Evolutionary conservation across 2,113 vertebrate genomes (phyloP), one percentile per base, ranked within the genome.

Genomic region (Bolborhynchus lineola): DNA sequence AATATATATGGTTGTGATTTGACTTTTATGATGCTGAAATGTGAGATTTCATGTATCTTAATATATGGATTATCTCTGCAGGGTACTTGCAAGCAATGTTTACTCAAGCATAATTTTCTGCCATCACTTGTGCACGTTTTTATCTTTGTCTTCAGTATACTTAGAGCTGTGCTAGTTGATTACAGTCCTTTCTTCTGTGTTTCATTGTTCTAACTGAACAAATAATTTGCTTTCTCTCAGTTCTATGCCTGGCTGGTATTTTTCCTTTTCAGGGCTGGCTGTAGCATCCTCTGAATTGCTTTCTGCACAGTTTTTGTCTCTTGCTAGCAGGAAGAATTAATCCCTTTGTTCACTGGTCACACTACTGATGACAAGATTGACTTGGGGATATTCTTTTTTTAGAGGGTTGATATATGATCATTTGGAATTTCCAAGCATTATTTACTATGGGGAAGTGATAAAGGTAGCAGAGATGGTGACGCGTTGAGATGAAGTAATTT

Each of bases 191-290:
- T 82, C 70, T 76, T 35, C 47, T 72, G 74, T 42, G 16, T 93
- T 57, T 35, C 70, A 65, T 91, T 94, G 81, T 96, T 91, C 74
- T 85, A 23, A 35, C 83, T 76, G 77, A 91, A 86, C 91, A 91
- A 96, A 86, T 76, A 41, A 67, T 69, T 91, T 65, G 44, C 62
- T 94, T 91, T 88, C 68, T 93, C 92, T 88, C 55, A 25, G 2
- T 90, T 86, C 44, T 68, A 29, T 50, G 86, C 81, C 86, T 62
- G 59, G 65, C 67, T 85, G 86, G 75, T 81, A 57, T 21, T 95
- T 91, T 88, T 86, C 63, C 33, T 89, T 89, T 82, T 68, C 77
- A 72, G 74, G 46, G 70, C 80, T 94, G 92, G 69, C 62, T 31
- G n/a, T 49, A 84, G 72, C 75, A 86, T 89, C 78, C 62, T 76